Evolutionary conservation across 2,888 invertebrate species (phyloP).

Genomic region (Monochamus alternatus): DNA sequence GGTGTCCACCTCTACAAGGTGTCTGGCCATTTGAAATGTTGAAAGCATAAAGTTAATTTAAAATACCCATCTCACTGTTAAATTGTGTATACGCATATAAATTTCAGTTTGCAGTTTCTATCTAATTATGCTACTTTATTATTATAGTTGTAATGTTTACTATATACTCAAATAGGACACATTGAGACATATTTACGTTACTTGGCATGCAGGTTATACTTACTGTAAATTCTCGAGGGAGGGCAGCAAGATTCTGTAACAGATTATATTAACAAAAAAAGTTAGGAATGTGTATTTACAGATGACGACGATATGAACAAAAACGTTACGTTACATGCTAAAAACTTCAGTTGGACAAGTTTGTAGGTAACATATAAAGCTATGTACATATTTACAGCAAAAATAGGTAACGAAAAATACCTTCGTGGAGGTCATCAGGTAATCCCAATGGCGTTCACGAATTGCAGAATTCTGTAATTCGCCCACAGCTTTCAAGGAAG

Average conservation of each 20-base stretch:
- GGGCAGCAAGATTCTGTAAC: constrained; percentile 87
- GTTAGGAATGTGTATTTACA: constrained; percentile 51
- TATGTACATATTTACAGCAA: constrained; percentile 54
- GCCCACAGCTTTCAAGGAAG: constrained; percentile 94
- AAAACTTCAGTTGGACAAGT: neutral
- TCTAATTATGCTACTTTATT: neutral
- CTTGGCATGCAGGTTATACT: constrained; percentile 70
- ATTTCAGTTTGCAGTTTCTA: neutral
- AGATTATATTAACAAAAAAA: constrained; percentile 60
- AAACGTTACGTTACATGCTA: too few species aligned
- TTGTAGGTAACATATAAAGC: constrained; percentile 36
- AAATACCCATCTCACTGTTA: too few species aligned
- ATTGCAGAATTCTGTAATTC: constrained; percentile 97
- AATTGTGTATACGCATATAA: too few species aligned
- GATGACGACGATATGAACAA: constrained; percentile 2
- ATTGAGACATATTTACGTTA: neutral
- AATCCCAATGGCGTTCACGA: constrained; percentile 96
- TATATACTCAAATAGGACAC: neutral
- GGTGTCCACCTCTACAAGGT: too few species aligned
- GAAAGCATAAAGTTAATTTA: too few species aligned
- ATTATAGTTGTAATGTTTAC: neutral
- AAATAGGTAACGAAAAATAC: constrained; percentile 71
- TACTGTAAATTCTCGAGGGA: constrained; percentile 86
- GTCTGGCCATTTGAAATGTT: too few species aligned
- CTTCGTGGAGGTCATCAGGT: constrained; percentile 97